A percentile compares a stretch with the other conserved stretches of the same genome.
These are phyloP conservation scores for Phocoena sinus DNA, from an alignment of 2,113 vertebrate species.

Conservation along the genomic window DNA sequence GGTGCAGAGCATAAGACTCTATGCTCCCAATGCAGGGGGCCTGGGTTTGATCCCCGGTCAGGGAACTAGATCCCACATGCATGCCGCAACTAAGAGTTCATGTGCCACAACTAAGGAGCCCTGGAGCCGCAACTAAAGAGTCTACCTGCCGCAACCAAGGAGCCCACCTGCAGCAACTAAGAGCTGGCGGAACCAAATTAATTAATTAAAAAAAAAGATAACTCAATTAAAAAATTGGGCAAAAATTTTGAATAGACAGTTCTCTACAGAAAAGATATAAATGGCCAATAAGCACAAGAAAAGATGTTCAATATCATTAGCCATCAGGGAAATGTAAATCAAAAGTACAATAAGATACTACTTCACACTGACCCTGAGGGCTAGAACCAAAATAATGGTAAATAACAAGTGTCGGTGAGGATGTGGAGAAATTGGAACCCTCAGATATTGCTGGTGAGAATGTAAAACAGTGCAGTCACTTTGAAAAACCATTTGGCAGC, in stretches of 20 bases:
- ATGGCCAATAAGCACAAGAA: not conserved
- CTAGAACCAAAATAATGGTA: not conserved
- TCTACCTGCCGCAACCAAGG: too few relatives aligned
- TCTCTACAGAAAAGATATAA: not conserved
- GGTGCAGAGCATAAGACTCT: too few relatives aligned
- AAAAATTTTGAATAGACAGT: not conserved
- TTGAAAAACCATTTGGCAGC: not conserved
- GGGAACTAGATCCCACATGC: too few relatives aligned
- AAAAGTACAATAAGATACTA: not conserved
- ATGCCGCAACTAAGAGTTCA: too few relatives aligned
- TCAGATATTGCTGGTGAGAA: not conserved
- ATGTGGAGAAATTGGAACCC: not conserved
- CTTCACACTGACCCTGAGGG: not conserved
- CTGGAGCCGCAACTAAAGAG: too few relatives aligned
- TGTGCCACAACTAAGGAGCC: too few relatives aligned
- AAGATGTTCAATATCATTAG: not conserved
- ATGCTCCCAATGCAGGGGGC: too few relatives aligned
- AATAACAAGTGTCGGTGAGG: not conserved
- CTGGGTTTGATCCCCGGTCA: too few relatives aligned
- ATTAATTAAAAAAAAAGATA: not conserved
- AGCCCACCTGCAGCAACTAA: too few relatives aligned
- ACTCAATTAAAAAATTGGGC: not conserved
- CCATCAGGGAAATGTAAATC: not conserved
- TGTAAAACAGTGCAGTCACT: not conserved
- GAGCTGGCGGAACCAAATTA: too few relatives aligned